These are phyloP conservation scores for Bergia puertoricense DNA, from an alignment of 92 coral and sea anemone genomes.

Conservation along the genomic window DNA sequence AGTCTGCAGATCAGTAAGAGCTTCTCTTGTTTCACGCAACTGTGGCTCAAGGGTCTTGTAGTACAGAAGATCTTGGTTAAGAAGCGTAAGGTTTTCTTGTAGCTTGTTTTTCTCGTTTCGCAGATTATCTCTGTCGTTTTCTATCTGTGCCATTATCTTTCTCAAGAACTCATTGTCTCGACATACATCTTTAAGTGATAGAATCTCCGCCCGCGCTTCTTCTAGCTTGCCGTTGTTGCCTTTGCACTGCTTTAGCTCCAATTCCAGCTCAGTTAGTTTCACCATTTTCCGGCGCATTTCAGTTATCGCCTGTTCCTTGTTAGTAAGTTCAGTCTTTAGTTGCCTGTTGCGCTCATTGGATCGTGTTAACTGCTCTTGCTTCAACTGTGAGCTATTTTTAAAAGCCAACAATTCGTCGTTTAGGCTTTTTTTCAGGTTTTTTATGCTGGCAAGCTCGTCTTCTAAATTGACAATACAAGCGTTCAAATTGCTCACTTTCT, in stretches of 20 bases:
- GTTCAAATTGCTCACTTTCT: not conserved
- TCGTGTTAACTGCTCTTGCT: conserved; percentile 30
- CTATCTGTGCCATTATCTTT: conserved; percentile 45
- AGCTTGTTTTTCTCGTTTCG: conserved; percentile 66
- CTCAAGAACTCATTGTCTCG: conserved; percentile 30
- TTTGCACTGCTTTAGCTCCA: conserved; percentile 1
- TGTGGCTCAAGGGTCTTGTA: conserved; percentile 42
- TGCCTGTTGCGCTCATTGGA: conserved; percentile 65
- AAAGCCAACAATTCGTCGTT: conserved; percentile 30
- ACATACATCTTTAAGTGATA: not conserved
- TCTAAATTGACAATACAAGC: not conserved
- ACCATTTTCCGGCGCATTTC: conserved; percentile 58
- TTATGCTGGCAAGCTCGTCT: conserved; percentile 17
- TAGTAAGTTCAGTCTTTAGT: conserved; percentile 66
- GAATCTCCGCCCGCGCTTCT: conserved; percentile 21
- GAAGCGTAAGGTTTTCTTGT: conserved; percentile 66
- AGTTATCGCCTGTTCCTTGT: conserved; percentile 59
- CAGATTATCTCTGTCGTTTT: conserved; percentile 68
- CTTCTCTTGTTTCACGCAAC: conserved; percentile 38
- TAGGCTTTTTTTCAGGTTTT: conserved; percentile 25
- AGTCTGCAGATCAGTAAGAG: conserved; percentile 37
- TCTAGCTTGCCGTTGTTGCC: conserved; percentile 1
- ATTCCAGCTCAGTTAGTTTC: conserved; percentile 14
- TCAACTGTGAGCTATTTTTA: conserved; percentile 11
- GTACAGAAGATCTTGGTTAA: conserved; percentile 63